phyloP scores from a whole-genome alignment of 2,797 vertebrate species.

The Tenualosa ilisha region DNA sequence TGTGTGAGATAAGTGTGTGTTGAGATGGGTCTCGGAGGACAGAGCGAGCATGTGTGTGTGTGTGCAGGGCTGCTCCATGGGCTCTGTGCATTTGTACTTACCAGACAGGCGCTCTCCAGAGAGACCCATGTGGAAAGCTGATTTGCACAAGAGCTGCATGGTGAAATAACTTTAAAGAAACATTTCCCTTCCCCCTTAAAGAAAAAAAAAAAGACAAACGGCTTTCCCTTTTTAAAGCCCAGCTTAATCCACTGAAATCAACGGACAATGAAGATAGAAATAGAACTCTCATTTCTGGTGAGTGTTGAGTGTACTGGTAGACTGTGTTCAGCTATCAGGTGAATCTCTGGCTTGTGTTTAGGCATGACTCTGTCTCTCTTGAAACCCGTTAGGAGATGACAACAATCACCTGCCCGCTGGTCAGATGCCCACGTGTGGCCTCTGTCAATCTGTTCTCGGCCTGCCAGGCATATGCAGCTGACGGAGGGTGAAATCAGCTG shows the following conservation, averaged over 20 bases:
- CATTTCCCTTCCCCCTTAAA: background rate
- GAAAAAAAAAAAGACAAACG: background rate
- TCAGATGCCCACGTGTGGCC: background rate
- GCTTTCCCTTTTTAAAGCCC: background rate
- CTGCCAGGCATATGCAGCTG: background rate
- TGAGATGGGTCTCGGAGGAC: background rate
- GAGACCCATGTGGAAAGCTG: background rate
- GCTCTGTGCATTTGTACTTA: conserved; percentile 12
- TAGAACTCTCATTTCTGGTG: background rate
- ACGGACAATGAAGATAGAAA: background rate
- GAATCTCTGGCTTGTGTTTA: background rate
- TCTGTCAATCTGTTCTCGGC: background rate
- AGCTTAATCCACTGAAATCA: background rate
- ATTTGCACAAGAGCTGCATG: conserved; percentile 17
- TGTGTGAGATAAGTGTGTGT: background rate
- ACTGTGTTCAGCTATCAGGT: background rate
- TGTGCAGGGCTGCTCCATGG: background rate
- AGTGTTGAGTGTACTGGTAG: background rate
- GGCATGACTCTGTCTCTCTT: background rate
- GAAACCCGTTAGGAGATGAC: background rate
- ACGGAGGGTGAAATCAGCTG: conserved; percentile 7
- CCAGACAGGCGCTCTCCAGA: background rate
- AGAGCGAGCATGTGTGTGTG: background rate
- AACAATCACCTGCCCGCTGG: background rate
- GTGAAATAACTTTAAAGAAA: conserved; percentile 5